A percentile compares a stretch with the other conserved stretches of the same genome.
phyloP scores from a whole-genome alignment of 2,888 invertebrate species.

The Conchocele bisecta region DNA sequence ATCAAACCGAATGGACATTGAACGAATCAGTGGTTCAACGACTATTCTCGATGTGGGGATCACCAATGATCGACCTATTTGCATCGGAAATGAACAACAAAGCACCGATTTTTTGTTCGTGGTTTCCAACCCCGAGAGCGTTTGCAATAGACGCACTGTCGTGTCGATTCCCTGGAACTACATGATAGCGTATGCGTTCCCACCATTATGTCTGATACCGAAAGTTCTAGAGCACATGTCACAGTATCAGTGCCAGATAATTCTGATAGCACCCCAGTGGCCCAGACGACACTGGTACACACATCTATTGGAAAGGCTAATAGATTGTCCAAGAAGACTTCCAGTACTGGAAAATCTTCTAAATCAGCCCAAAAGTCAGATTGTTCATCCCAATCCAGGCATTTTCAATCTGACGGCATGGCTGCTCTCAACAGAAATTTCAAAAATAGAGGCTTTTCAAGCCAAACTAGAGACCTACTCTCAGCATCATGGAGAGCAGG shows the following conservation, averaged over 20 bases:
- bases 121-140: constrained; percentile 13
- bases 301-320: constrained; percentile 12
- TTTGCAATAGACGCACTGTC: constrained; percentile 26
- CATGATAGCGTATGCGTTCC: constrained; percentile 48
- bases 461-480: constrained; percentile 30
- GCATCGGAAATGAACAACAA: constrained; percentile 24
- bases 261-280: constrained; percentile 27
- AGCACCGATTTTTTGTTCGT: constrained; percentile 20
- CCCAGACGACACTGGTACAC: constrained; percentile 22
- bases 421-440: constrained; percentile 24
- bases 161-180: constrained; percentile 39
- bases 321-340: constrained; percentile 16
- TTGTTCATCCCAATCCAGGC: constrained; percentile 17
- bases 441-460: constrained; percentile 26
- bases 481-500: constrained; percentile 34
- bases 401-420: constrained; percentile 23
- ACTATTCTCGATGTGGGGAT: background rate
- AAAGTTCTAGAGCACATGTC: constrained; percentile 10
- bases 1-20: constrained; percentile 20
- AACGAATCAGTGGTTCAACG: background rate
- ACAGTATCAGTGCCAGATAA: constrained; percentile 9
- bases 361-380: constrained; percentile 18
- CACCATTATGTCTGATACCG: background rate
- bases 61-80: constrained; percentile 41
- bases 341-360: constrained; percentile 27